Evolutionary conservation across 2,113 vertebrate species (phyloP).

Genomic region (Microtus montanus): DNA sequence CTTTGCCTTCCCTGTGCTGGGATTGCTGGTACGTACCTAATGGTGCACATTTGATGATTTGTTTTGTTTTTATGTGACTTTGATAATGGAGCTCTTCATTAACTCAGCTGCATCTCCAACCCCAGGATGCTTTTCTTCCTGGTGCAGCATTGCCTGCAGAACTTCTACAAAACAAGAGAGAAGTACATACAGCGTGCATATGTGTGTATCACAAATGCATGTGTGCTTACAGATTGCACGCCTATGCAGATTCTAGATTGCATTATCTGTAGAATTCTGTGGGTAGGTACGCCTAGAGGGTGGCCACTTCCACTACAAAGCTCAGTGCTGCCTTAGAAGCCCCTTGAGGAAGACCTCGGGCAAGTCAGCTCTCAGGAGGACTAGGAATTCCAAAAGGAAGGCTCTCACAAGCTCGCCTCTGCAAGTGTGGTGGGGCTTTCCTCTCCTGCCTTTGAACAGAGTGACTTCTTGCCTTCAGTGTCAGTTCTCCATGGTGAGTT

Average conservation of each 20-base stretch:
- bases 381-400: neutral
- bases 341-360: neutral
- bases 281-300: neutral
- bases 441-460: neutral
- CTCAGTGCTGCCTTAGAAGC: neutral
- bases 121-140: neutral
- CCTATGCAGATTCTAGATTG: neutral
- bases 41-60: neutral
- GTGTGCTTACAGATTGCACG: too few species aligned
- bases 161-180: neutral
- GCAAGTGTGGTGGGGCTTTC: neutral
- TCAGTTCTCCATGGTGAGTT: neutral
- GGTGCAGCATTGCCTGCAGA: neutral
- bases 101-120: neutral
- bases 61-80: too few species aligned
- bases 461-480: neutral
- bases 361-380: neutral
- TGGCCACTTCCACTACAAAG: accelerated
- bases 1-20: neutral
- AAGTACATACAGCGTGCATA: neutral
- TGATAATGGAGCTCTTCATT: too few species aligned
- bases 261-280: neutral
- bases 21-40: neutral
- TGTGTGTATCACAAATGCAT: neutral
- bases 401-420: neutral